Evolutionary conservation across 1,140 invertebrate species (phyloP).

Genomic region (Drosophila tristis): DNA sequence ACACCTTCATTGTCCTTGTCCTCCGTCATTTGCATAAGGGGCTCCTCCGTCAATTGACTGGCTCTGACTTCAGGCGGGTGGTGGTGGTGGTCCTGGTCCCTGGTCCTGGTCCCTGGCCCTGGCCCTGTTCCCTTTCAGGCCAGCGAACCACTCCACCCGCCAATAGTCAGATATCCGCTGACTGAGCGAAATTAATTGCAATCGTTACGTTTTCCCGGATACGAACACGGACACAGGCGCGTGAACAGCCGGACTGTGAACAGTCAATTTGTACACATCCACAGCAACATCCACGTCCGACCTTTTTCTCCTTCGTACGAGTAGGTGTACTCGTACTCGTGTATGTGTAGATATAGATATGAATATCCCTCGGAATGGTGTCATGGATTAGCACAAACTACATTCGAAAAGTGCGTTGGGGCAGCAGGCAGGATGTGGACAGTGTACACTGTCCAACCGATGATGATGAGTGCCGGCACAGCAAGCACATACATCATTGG

Average conservation of each 20-base stretch:
- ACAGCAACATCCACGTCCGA: background rate
- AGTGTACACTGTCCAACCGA: background rate
- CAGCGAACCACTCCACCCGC: constrained; percentile 5
- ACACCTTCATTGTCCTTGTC: constrained; percentile 41
- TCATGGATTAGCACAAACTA: constrained; percentile 21
- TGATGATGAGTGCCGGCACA: constrained; percentile 1
- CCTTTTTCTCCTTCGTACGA: constrained; percentile 10
- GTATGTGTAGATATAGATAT: background rate
- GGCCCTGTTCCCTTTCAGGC: background rate
- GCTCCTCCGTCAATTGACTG: constrained; percentile 43
- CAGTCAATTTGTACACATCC: constrained; percentile 31
- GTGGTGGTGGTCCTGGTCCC: constrained; percentile 1
- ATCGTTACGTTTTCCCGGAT: constrained; percentile 74
- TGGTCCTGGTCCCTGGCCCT: constrained; percentile 44
- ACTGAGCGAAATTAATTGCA: constrained; percentile 80
- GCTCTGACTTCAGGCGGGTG: constrained; percentile 27
- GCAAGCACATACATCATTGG: constrained; percentile 16
- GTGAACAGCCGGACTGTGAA: constrained; percentile 4
- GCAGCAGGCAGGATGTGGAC: too few relatives aligned
- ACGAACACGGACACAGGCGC: constrained; percentile 18
- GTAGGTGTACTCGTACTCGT: background rate
- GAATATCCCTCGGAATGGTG: constrained; percentile 1
- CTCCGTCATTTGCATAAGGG: constrained; percentile 57
- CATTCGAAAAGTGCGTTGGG: background rate
- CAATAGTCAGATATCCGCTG: constrained; percentile 58